Conservation (phyloP, 2,888 invertebrate species). For the Norana najaformis region DNA sequence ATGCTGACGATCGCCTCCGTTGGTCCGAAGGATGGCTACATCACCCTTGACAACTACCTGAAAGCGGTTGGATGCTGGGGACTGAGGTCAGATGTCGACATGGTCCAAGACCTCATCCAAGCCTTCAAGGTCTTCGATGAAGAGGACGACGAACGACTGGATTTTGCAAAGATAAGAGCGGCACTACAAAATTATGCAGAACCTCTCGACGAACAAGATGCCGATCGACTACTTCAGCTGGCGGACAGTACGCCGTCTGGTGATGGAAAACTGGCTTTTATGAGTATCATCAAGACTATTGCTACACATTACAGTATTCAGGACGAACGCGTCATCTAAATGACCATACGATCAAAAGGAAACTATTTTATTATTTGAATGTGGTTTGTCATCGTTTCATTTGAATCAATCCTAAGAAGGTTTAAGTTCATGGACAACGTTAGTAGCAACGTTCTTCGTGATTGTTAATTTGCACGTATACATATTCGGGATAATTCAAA, state of each 20-base stretch:
- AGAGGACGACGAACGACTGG: not conserved
- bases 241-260: not conserved
- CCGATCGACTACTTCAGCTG: not conserved
- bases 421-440: too few species aligned
- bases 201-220: not conserved
- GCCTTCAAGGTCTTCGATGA: not conserved
- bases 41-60: not conserved
- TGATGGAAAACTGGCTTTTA: not conserved
- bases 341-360: not conserved
- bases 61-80: not conserved
- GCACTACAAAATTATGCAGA: not conserved
- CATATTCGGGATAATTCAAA: not conserved
- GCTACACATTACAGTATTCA: not conserved
- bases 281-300: not conserved
- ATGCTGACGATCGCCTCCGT: not conserved
- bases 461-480: not conserved
- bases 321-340: not conserved
- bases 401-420: too few species aligned
- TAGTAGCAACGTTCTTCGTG: not conserved
- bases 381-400: not conserved
- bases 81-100: not conserved
- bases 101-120: not conserved
- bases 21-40: not conserved
- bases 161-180: not conserved
- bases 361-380: not conserved